These are phyloP conservation scores for Numida meleagris DNA, from an alignment of 2,113 vertebrate genomes.

Conservation along the genomic window DNA sequence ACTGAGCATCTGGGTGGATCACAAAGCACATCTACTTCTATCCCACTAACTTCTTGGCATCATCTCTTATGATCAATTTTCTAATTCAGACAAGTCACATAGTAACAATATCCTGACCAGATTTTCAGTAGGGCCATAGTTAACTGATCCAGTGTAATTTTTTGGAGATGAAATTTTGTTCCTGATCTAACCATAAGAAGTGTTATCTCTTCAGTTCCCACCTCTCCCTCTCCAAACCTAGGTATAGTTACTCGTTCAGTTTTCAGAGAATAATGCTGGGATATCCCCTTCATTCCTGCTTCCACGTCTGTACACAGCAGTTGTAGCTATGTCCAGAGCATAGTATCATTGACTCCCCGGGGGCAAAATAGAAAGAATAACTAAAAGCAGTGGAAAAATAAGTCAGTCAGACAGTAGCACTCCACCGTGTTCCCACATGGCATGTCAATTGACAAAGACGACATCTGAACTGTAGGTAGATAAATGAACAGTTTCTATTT, in stretches of 20 bases:
- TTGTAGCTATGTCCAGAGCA: not conserved
- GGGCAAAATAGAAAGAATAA: not conserved
- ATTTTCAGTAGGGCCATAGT: not conserved
- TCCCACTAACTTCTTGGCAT: not conserved
- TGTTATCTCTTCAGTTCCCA: not conserved
- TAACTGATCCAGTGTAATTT: not conserved
- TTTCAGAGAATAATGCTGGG: not conserved
- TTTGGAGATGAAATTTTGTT: not conserved
- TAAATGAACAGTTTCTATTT: not conserved
- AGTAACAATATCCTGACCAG: not conserved
- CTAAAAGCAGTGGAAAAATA: not conserved
- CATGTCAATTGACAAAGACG: not conserved
- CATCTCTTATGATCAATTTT: not conserved
- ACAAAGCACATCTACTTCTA: not conserved
- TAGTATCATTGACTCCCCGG: not conserved
- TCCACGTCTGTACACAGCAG: not conserved
- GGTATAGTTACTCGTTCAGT: not conserved
- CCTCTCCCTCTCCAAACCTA: not conserved
- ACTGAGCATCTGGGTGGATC: not conserved
- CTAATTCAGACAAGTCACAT: not conserved
- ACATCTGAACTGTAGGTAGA: not conserved
- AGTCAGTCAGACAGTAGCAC: not conserved
- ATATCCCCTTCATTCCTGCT: not conserved
- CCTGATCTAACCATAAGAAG: fast-evolving
- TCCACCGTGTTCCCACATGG: not conserved